phyloP scores from a whole-genome alignment of 1,140 invertebrate species.

The Drosophila nebulosa region DNA sequence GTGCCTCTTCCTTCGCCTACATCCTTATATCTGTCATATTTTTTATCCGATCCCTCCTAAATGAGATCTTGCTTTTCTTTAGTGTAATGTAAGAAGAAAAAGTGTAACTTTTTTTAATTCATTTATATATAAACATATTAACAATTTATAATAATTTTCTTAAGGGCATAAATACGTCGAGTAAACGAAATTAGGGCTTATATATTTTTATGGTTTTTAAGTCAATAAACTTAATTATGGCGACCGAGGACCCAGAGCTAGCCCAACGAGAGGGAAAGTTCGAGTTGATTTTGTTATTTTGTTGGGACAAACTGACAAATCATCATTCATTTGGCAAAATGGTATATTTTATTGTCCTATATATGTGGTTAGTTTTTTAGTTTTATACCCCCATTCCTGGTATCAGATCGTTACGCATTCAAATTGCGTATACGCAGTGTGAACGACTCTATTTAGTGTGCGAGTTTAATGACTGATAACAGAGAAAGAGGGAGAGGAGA shows the following conservation, averaged over 20 bases:
- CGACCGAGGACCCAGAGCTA: neutral
- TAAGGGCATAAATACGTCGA: neutral
- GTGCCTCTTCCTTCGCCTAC: no score
- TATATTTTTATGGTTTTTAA: conserved; percentile 16
- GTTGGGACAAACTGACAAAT: conserved; percentile 37
- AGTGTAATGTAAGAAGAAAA: no score
- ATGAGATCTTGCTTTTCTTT: no score
- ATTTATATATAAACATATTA: no score
- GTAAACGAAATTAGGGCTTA: neutral
- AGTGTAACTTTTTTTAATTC: no score
- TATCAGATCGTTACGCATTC: conserved; percentile 21
- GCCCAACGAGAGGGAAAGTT: neutral
- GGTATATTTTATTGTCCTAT: conserved; percentile 53
- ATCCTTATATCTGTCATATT: no score
- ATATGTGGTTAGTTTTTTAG: conserved; percentile 15
- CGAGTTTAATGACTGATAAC: conserved; percentile 76
- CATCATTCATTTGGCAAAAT: conserved; percentile 53
- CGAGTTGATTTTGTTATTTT: neutral
- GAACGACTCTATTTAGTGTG: conserved; percentile 9
- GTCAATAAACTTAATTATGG: conserved; percentile 35
- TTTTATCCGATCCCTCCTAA: no score
- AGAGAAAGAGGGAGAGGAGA: conserved; percentile 4
- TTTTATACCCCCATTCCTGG: conserved; percentile 20
- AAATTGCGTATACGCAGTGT: conserved; percentile 49
- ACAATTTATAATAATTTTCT: neutral